Conservation (phyloP, 2,888 invertebrate genomes). For the Chouioia cunea region DNA sequence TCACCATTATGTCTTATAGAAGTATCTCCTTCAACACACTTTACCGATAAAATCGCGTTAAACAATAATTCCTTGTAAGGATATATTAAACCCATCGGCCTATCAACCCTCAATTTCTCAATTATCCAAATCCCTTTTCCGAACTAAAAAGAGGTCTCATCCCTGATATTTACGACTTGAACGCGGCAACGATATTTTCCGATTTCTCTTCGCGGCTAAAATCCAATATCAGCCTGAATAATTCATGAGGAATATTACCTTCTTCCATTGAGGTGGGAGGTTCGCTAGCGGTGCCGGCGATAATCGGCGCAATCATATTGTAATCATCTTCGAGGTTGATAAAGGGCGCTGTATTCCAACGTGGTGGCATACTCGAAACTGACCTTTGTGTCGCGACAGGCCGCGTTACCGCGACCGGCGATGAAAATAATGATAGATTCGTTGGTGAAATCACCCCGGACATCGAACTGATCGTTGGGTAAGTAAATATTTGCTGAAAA, state of each 20-base stretch:
- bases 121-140: slow-evolving; percentile 18
- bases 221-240: slow-evolving; percentile 47
- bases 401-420: slow-evolving; percentile 75
- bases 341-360: slow-evolving; percentile 90
- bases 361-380: slow-evolving; percentile 69
- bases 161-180: slow-evolving; percentile 35
- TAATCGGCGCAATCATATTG: slow-evolving; percentile 87
- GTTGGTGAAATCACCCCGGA: slow-evolving; percentile 91
- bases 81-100: neutral
- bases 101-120: slow-evolving; percentile 26
- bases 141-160: slow-evolving; percentile 23
- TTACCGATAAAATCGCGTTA: too few relatives aligned
- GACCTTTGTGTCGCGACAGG: slow-evolving; percentile 79
- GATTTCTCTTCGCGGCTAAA: slow-evolving; percentile 30
- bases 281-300: slow-evolving; percentile 70
- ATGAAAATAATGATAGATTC: slow-evolving; percentile 86
- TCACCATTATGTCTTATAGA: too few relatives aligned
- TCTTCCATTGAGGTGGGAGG: slow-evolving; percentile 65
- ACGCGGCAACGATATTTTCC: slow-evolving; percentile 35
- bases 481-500: slow-evolving; percentile 87
- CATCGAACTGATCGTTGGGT: slow-evolving; percentile 88
- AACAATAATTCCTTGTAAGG: slow-evolving; percentile 6
- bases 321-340: slow-evolving; percentile 94
- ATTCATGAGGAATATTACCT: slow-evolving; percentile 55
- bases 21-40: too few relatives aligned